phyloP scores from a whole-genome alignment of 2,113 vertebrate species.

The Morone chrysops region DNA sequence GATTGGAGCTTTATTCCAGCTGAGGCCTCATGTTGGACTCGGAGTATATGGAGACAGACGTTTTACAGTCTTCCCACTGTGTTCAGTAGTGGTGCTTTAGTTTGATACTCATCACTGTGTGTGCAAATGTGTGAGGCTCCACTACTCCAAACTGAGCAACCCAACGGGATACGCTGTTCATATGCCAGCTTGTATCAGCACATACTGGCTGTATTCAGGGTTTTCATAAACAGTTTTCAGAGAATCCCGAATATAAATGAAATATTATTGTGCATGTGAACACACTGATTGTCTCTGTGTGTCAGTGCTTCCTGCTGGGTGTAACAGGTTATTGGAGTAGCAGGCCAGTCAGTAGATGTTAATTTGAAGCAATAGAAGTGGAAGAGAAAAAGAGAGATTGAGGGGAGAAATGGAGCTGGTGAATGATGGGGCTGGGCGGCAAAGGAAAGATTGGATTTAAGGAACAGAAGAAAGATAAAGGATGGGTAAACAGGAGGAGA shows the following conservation, averaged over 20 bases:
- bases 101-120: constrained; percentile 37
- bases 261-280: constrained; percentile 61
- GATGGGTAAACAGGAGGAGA: constrained; percentile 51
- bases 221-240: constrained; percentile 52
- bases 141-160: constrained; percentile 21
- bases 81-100: constrained; percentile 26
- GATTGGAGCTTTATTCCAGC: constrained; percentile 9
- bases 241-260: constrained; percentile 58
- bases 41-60: constrained; percentile 2
- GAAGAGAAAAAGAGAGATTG: constrained; percentile 50
- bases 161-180: constrained; percentile 28
- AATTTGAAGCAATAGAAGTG: constrained; percentile 61
- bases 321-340: constrained; percentile 63
- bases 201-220: constrained; percentile 26
- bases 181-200: constrained; percentile 49
- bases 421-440: constrained; percentile 47
- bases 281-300: constrained; percentile 49
- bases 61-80: constrained; percentile 36
- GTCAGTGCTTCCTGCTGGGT: constrained; percentile 45
- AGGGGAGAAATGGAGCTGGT: constrained; percentile 13
- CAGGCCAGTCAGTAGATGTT: constrained; percentile 70
- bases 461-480: constrained; percentile 64
- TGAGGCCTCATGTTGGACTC: neutral
- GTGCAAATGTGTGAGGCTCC: constrained; percentile 21
- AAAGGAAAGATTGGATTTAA: constrained; percentile 50